Evolutionary conservation across 1,140 invertebrate species (phyloP), one percentile per base, ranked within the genome.

Genomic region (Polypedilum pembai): DNA sequence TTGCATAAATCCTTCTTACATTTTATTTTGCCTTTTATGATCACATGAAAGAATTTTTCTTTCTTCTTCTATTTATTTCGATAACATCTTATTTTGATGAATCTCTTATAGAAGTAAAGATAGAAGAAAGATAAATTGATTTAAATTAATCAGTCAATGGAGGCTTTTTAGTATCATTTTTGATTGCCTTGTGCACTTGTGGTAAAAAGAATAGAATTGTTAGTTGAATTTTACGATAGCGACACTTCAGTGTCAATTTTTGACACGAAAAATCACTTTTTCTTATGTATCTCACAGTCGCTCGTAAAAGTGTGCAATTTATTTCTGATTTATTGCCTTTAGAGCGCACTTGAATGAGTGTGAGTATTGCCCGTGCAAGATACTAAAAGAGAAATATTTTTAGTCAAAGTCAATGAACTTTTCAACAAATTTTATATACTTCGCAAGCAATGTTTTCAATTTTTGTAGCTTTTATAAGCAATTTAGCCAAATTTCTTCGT

Each of bases 401-500:
- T n/a, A n/a, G n/a, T n/a, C n/a, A n/a, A n/a, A 33, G 24, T 33
- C 24, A 33, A 33, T 33, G 24, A 33, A 33, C 24, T 33, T 33
- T 33, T 56, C 12, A 15, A 3, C 4, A 56, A 56, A n/a, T 15
- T 56, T 56, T 56, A 0, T 56, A 56, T 56, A 56, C 45, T 56
- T 56, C 45, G 15, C 45, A 56, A 56, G 45, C 12, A 1, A 12
- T n/a, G 45, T 56, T n/a, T 1, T 15, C 10, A n/a, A 56, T 4
- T 4, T 56, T 12, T 56, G 45, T 56, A 56, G 8, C 45, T 56
- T 56, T n/a, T n/a, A 1, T 56, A 15, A 12, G n/a, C 45, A n/a
- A n/a, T 56, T 56, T 56, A n/a, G 1, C 45, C 45, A 56, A 4
- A 15, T 12, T n/a, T n/a, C 1, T 0, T 77, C 86, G 88, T 88